Evolutionary conservation across 2,888 invertebrate genomes (phyloP), one percentile per base, ranked within the genome.

Genomic region (Sicus ferrugineus): DNA sequence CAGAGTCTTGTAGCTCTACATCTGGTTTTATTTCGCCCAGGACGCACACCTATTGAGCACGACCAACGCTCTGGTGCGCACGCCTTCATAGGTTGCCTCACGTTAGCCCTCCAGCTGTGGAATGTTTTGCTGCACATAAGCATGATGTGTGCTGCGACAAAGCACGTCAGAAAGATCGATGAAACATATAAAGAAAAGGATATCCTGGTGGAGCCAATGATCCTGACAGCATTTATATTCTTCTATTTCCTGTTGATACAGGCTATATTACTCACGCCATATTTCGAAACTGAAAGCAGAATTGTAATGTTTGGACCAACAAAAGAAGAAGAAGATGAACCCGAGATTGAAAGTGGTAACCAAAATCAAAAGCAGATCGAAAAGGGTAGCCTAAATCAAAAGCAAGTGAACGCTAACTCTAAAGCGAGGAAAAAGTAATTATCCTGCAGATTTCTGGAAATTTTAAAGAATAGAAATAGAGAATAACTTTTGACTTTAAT

Each of bases 41-140:
- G 54, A 23, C 19, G 16, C 9, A 65, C 65, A 7, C 11, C 21
- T 11, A 11, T 3, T 2, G 34, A 65, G 9, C 65, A 34, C 2
- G 34, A 54, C 6, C 9, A 38, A 34, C 65, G 65, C 28, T 52
- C 65, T n/a, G 65, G 65, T 2, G 6, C 38, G 2, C 65, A 65
- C 21, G 52, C 54, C 34, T 54, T 52, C n/a, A 52, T 54, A 14
- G 65, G 65, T 16, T 38, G 52, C 21, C 16, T 65, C n/a, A 65
- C 34, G 1, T 65, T 65, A 34, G 26, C 31, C 6, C 34, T 54
- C 11, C 34, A 23, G 23, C 23, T 38, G n/a, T 65, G 65, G 65
- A 52, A 65, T 23, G 9, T 48, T 9, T 42, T 63, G 28, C n/a
- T 63, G 1, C 46, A 46, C 28, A n/a, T 63, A 6, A n/a, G 26